Base-by-base conservation (phyloP, 2,888 invertebrate genomes). In the Quadroppia sp. region DNA sequence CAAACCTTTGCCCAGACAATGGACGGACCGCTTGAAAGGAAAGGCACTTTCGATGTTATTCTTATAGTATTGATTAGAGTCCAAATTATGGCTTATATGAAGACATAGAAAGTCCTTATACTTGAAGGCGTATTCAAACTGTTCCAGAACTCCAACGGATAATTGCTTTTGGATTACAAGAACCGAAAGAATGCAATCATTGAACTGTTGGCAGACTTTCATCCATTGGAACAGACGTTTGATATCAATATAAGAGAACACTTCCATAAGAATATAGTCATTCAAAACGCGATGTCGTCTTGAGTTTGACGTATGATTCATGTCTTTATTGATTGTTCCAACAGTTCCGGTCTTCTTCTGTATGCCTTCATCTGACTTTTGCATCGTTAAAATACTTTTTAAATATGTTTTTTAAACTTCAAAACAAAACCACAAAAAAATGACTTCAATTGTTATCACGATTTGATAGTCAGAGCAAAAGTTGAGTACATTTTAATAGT, bases 211-310 rank as follows among this genome's bases (percentile, higher is more conserved):
- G 0, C 36, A 64, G 0, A 36, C 11, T 20, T 15, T 40, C 17
- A 36, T 15, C n/a, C 1, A 36, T 11, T 13, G 7, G 11, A 64
- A 64, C 2, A 64, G n/a, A n/a, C 36, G 36, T 64, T 36, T 1
- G 2, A 36, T 64, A 7, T 64, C 61, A 1, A 20, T 0, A 17
- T 36, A 20, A 11, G 32, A 32, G 9, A 64, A 64, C 6, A 64
- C 36, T 20, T 32, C 36, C 61, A 64, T 64, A 2, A 64, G 36
- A 36, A 32, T 36, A 36, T 64, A 64, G 30, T 64, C 61, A 40
- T 36, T 64, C 17, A 40, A 3, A 28, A 64, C 20, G n/a, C n/a
- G n/a, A n/a, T n/a, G n/a, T n/a, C n/a, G n/a, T n/a, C n/a, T n/a
- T n/a, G n/a, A n/a, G n/a, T n/a, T n/a, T n/a, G n/a, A n/a, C n/a